Percentiles rank a stretch among this genome's conserved stretches.
Evolutionary conservation across 2,888 invertebrate species (phyloP).

Genomic region (Hedychridium roseum): DNA sequence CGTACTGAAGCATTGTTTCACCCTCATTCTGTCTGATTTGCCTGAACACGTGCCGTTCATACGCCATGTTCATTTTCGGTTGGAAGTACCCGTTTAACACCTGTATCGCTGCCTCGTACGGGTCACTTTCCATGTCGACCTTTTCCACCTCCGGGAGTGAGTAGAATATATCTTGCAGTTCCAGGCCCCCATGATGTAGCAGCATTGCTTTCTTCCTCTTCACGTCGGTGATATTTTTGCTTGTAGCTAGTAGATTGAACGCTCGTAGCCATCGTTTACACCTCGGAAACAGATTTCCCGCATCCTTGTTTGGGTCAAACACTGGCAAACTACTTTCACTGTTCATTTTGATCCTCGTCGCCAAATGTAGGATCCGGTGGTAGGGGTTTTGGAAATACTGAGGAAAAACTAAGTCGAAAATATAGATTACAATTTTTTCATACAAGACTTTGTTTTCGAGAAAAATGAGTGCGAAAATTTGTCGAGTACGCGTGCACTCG

Average conservation of each 20-base stretch:
- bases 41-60: slow-evolving; percentile 25
- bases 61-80: slow-evolving; percentile 21
- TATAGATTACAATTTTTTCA: too few relatives aligned
- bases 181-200: slow-evolving; percentile 12
- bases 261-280: slow-evolving; percentile 17
- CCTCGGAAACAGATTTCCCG: too few relatives aligned
- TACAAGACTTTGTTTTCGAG: too few relatives aligned
- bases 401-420: too few relatives aligned
- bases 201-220: slow-evolving; percentile 18
- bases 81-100: slow-evolving; percentile 16
- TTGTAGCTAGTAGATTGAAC: slow-evolving; percentile 10
- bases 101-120: slow-evolving; percentile 5
- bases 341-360: too few relatives aligned
- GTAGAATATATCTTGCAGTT: slow-evolving; percentile 21
- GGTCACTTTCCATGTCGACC: slow-evolving; percentile 1
- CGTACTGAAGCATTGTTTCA: slow-evolving; percentile 15
- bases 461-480: too few relatives aligned
- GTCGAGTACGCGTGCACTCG: too few relatives aligned
- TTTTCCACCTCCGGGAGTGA: slow-evolving; percentile 14
- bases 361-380: too few relatives aligned
- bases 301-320: too few relatives aligned
- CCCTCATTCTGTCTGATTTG: slow-evolving; percentile 10
- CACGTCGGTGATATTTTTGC: slow-evolving; percentile 7
- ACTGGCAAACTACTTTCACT: too few relatives aligned
- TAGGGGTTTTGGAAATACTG: too few relatives aligned